phyloP scores from a whole-genome alignment of 1,140 invertebrate species.

The Papilio xuthus region DNA sequence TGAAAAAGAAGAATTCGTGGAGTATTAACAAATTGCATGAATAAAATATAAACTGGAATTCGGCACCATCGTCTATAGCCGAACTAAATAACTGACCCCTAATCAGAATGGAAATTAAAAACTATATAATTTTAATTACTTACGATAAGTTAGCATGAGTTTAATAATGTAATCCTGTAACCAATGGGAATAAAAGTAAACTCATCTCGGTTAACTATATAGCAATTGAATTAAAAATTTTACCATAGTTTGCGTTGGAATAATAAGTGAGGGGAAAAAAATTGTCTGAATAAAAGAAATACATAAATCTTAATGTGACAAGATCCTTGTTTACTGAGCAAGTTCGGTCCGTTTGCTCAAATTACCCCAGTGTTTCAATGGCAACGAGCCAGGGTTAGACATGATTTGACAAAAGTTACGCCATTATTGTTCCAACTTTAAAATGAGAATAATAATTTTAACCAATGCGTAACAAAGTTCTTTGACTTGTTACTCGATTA shows the following conservation, averaged over 20 bases:
- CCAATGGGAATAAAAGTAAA: no score
- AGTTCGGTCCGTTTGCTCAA: conserved; percentile 5
- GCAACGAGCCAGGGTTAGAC: conserved; percentile 30
- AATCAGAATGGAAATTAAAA: no score
- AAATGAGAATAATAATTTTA: conserved; percentile 25
- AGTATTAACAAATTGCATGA: neutral
- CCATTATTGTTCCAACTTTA: conserved; percentile 35
- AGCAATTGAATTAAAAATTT: no score
- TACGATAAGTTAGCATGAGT: no score
- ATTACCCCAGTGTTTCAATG: conserved; percentile 23
- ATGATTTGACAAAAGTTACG: conserved; percentile 28
- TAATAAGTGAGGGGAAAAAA: neutral
- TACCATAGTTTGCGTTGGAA: no score
- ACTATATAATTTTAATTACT: no score
- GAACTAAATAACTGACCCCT: no score
- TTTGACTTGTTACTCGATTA: conserved; percentile 8
- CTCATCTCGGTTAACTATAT: no score
- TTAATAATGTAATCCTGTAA: no score
- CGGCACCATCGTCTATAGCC: no score
- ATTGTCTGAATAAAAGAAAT: neutral
- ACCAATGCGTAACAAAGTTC: neutral
- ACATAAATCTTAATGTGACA: conserved; percentile 8
- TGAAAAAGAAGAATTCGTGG: neutral
- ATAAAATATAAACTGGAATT: no score
- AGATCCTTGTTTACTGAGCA: conserved; percentile 8